Conservation (phyloP, 2,888 invertebrate genomes). For the Hecatera dysodea region DNA sequence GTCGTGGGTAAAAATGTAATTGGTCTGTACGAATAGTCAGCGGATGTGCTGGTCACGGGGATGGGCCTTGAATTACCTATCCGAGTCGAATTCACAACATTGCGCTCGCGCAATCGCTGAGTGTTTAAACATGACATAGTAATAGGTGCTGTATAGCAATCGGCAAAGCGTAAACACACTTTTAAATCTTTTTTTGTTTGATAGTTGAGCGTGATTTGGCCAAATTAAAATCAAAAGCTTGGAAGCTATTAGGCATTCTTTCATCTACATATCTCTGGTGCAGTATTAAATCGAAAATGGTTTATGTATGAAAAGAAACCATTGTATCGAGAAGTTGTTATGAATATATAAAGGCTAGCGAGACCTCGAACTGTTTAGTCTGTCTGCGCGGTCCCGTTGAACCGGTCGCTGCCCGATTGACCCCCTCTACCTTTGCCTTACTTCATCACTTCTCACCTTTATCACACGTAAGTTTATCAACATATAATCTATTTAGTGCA, state of each 20-base stretch:
- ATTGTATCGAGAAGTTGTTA: constrained; percentile 73
- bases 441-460: constrained; percentile 57
- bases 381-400: constrained; percentile 78
- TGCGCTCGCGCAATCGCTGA: constrained; percentile 70
- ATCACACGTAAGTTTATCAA: constrained; percentile 77
- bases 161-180: constrained; percentile 40
- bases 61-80: constrained; percentile 84
- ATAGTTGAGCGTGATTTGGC: not conserved
- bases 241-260: not conserved
- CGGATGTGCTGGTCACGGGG: constrained; percentile 84
- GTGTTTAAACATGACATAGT: constrained; percentile 71
- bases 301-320: constrained; percentile 49
- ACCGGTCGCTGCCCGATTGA: constrained; percentile 81
- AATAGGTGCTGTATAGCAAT: constrained; percentile 56
- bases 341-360: constrained; percentile 83
- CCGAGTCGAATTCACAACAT: constrained; percentile 82
- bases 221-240: constrained; percentile 23
- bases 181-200: constrained; percentile 23
- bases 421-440: constrained; percentile 64
- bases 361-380: constrained; percentile 87
- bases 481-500: constrained; percentile 45
- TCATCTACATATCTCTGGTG: not conserved
- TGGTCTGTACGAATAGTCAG: constrained; percentile 74
- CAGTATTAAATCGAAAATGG: constrained; percentile 22
- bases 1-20: constrained; percentile 62